Base-by-base conservation (phyloP, 2,113 vertebrate species). In the Serilophus lunatus region DNA sequence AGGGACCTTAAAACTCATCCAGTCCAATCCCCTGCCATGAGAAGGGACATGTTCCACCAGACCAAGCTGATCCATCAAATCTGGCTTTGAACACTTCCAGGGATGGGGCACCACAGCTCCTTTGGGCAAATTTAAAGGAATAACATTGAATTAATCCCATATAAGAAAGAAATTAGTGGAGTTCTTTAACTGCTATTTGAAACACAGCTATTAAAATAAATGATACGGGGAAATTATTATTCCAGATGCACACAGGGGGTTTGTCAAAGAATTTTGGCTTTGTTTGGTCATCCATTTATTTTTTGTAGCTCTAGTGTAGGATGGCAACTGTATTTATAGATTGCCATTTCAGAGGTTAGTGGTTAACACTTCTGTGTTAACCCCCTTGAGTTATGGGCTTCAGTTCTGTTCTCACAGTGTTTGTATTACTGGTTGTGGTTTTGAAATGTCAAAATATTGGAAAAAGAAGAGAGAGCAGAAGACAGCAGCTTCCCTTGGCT, bases 321-420 rank as follows among this genome's bases (percentile, higher is more conserved):
- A 18, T 82, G 44, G 51, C 51, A 92, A 22, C 88, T 90, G 71
- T 77, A 63, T 80, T 90, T 91, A 33, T 63, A 82, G 82, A 71
- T 35, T 94, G 96, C 63, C 82, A 90, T 96, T 89, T 95, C 68
- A 70, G 88, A 70, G 76, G 80, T 77, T 45, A 38, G 98, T 90
- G 98, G 98, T 99, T 99, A 98, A 98, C 98, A 98, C 98, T 97
- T 98, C 94, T 94, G 93, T 76, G 91, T 94, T 35, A 35, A 35
- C 17, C 25, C 29, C 45, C 29, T 96, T 87, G 96, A 91, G 84
- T 92, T 93, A 88, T 95, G 96, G 95, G 54, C 96, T 96, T 96
- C 38, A 78, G 79, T 94, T 97, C 95, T 35, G 88, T 98, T 99
- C 98, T 96, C 98, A 98, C 96, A 82, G 91, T 91, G 81, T 42